Evolutionary conservation across 2,888 invertebrate genomes (phyloP).

Genomic region (Catocala fraxini): DNA sequence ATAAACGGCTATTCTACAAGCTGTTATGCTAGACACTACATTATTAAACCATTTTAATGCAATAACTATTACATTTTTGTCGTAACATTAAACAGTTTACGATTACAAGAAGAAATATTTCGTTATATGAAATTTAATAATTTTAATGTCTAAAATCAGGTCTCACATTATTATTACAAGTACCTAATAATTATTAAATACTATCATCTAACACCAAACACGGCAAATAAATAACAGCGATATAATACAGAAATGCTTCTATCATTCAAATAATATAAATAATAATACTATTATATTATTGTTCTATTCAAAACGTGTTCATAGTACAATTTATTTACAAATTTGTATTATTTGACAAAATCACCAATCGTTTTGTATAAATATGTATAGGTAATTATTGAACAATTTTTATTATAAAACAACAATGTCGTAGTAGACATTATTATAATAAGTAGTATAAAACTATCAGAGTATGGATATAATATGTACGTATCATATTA

Average conservation of each 20-base stretch:
- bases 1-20: constrained; percentile 64
- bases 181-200: constrained; percentile 46
- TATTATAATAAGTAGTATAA: constrained; percentile 38
- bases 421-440: constrained; percentile 43
- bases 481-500: constrained; percentile 15
- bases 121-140: constrained; percentile 38
- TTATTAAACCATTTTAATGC: constrained; percentile 37
- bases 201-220: constrained; percentile 81
- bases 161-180: constrained; percentile 63
- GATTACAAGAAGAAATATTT: constrained; percentile 46
- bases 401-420: constrained; percentile 54
- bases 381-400: constrained; percentile 62
- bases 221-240: constrained; percentile 74
- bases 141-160: constrained; percentile 68
- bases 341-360: constrained; percentile 48
- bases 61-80: constrained; percentile 40
- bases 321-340: constrained; percentile 47
- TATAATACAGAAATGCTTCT: constrained; percentile 73
- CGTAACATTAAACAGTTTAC: constrained; percentile 52
- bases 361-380: constrained; percentile 56
- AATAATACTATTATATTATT: constrained; percentile 40
- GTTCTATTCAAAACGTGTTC: constrained; percentile 39
- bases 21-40: constrained; percentile 37
- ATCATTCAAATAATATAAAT: constrained; percentile 42
- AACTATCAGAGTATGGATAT: constrained; percentile 33